Base-by-base conservation (phyloP, 1,140 invertebrate species). In the Scaptomyza montana region DNA sequence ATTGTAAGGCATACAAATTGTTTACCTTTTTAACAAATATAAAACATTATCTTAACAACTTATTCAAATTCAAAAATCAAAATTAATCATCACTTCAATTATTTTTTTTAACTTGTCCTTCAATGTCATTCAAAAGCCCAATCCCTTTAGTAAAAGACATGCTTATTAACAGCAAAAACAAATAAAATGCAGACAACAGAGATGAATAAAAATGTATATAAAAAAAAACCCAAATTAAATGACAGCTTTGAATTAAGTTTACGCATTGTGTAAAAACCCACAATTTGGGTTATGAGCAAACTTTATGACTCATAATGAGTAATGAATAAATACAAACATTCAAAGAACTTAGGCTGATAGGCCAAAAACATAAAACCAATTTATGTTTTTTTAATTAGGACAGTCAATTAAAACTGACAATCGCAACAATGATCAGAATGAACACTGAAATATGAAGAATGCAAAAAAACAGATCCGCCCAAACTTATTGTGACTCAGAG, bases 221-320 rank as follows among this genome's bases (percentile, higher is more conserved):
- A 43, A 59, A 71, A 51, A 76, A 71, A 66, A 21, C 68, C 54
- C n/a, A 56, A 76, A 57, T 57, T 50, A 47, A 57, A 65, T 65
- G 56, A 19, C 64, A 77, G 28, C 47, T 63, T 53, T 39, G 51
- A 74, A 64, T 82, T 49, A 61, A 67, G 53, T 70, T 36, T 66
- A 81, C 66, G 72, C 72, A 66, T 70, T 62, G 45, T 62, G 79
- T 82, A 78, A 82, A 78, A 71, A 54, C 43, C 54, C 49, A 75
- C 30, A 43, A 51, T 73, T 9, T 53, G n/a, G 53, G 13, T 72
- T 57, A 56, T 55, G 43, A 36, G 25, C 45, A 45, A 66, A 8
- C 28, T 49, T 53, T 71, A 39, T 85, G 81, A 85, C 51, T 85
- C 81, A 85, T 57, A 53, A 4, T 13, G 7, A n/a, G 51, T 56